Conservation (phyloP, 2,888 invertebrate species). For the Melitaea athalia region DNA sequence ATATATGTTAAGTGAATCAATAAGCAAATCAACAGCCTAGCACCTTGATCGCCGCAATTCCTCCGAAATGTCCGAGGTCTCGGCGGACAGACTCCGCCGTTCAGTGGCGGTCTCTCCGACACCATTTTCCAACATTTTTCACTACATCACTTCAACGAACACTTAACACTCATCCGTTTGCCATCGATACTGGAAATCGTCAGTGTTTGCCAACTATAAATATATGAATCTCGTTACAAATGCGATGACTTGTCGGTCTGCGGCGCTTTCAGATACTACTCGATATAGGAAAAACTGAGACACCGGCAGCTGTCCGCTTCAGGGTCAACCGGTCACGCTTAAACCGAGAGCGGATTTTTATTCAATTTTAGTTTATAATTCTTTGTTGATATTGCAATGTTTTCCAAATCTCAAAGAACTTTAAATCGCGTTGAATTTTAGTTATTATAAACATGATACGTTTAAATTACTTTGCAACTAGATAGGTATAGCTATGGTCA, state of each 20-base stretch:
- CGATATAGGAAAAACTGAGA: constrained; percentile 51
- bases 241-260: constrained; percentile 41
- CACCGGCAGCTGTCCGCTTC: constrained; percentile 67
- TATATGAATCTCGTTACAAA: constrained; percentile 25
- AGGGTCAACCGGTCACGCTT: constrained; percentile 72
- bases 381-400: constrained; percentile 1
- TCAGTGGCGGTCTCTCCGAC: constrained; percentile 71
- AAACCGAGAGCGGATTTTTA: constrained; percentile 61
- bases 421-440: background rate
- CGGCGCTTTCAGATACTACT: constrained; percentile 40
- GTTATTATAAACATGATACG: constrained; percentile 1
- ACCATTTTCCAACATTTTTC: constrained; percentile 75
- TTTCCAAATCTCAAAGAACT: background rate
- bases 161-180: constrained; percentile 20
- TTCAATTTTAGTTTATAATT: constrained; percentile 44
- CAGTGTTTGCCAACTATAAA: constrained; percentile 26
- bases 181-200: constrained; percentile 28
- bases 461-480: constrained; percentile 22
- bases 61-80: constrained; percentile 79
- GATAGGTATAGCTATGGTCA: constrained; percentile 28
- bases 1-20: constrained; percentile 39
- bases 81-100: constrained; percentile 69
- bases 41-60: constrained; percentile 83
- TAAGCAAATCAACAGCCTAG: constrained; percentile 50
- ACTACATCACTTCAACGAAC: constrained; percentile 47